Evolutionary conservation across 2,888 invertebrate genomes (phyloP), one percentile per base, ranked within the genome.

Genomic region (Hecatera dysodea): DNA sequence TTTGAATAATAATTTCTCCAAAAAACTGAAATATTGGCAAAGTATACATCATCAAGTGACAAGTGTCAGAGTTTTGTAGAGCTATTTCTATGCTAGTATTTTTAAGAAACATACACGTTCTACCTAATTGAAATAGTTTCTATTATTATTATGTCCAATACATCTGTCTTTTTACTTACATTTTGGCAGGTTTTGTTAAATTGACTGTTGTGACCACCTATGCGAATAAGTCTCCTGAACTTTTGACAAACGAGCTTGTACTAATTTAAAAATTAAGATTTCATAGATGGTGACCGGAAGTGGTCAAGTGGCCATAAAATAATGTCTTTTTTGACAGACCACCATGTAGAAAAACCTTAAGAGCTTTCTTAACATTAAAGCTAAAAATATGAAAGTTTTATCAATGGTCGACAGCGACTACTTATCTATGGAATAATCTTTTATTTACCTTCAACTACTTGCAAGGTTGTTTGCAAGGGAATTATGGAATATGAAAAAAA

Each of bases 1-100:
- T 48, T 33, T 55, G 71, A 55, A 72, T 72, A 72, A 17, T 46
- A 72, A 53, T 53, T 27, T 53, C 1, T 44, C 8, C 72, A 44
- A 71, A 68, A 71, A n/a, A 11, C 5, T 11, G 9, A 19, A 19
- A 11, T 15, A 66, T 36, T 19, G 11, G 1, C 12, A 57, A 50
- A 44, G 61, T 5, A 11, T 24, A 15, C 12, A 4, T 33, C 12
- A 29, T 42, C 29, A 24, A 2, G 3, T 12, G 11, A 27, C 33
- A 33, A 4, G 15, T 44, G 44, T 44, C 53, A 24, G 42, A 1
- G 7, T 0, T 17, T 42, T 6, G 15, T 12, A 42, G 39, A 42
- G 15, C 39, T 42, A 42, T 42, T 42, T 15, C 15, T 12, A 12
- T 36, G 11, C 6, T 6, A 2, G 29, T 29, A 29, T 29, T 29